Evolutionary conservation across 23 tunicate species (phyloP), one percentile per base, ranked within the genome.

Genomic region (Styela clava): DNA sequence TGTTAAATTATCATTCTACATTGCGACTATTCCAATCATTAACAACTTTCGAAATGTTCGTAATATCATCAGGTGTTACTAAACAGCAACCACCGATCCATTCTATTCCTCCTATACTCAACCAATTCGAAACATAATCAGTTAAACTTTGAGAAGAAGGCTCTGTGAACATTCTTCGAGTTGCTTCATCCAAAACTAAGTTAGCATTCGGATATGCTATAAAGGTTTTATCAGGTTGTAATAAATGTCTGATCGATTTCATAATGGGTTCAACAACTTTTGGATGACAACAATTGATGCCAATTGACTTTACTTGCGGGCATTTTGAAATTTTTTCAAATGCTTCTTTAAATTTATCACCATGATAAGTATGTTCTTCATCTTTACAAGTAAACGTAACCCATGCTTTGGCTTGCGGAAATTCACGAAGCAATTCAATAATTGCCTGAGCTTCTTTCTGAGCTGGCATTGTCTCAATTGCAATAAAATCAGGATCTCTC

Each of bases 391-490:
- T 74, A 73, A 93, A 93, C 34, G 89, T 63, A n/a, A 93, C 79
- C 92, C 92, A 93, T n/a, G 98, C 98, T 76, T 87, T 93, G 16
- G 83, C 74, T 23, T 78, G 56, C 16, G 98, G 98, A 83, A 74
- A 84, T 63, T 93, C 76, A 62, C 62, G 69, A 26, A 93, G 69
- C 22, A 84, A 9, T 5, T 88, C 87, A 29, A 86, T 79, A 33
- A 85, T 29, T n/a, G 74, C 98, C 18, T 69, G 28, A 61, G 86
- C 98, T 84, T 93, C 98, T 69, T 84, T 87, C 30, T 74, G 30
- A 16, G 93, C 88, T 5, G 98, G 98, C 56, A 93, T 62, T 21
- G 98, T 93, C 80, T 93, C 98, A 70, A 88, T 83, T 2, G 98
- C 98, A 69, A 93, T 63, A 19, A 87, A 36, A 24, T 93, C 83